Evolutionary conservation across 2,113 vertebrate genomes (phyloP), one percentile per base, ranked within the genome.

Genomic region (Petromus typicus): DNA sequence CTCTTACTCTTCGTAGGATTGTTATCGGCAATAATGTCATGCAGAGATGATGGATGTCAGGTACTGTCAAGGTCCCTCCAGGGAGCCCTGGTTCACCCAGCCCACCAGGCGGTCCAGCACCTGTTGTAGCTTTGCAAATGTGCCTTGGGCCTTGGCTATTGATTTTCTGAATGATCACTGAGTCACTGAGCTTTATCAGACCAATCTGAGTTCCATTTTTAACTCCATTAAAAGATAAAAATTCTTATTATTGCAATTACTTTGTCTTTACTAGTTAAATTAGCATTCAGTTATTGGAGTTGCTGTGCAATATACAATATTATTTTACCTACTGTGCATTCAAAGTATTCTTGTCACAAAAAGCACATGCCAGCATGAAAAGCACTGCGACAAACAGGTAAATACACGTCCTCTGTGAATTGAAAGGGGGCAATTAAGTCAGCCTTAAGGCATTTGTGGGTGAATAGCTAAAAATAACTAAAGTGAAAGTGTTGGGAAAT

Each of bases 211-310:
- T 98, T 98, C 97, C 96, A 51, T 51, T 51, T 51, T 51, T 51
- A 51, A 51, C 48, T 51, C 48, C 5, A 51, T 51, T 56, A 56
- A 56, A 56, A 56, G 11, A 56, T 56, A 98, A 98, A 94, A 97
- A 98, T 95, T 80, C 96, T 98, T 98, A 98, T 98, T 98, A 98
- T 98, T 98, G 95, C 98, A 98, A 98, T 98, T 98, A 98, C 0
- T 20, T 97, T 93, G 97, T 97, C 98, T 98, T 99, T 98, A 98
- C 97, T 98, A 98, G 98, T 99, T 98, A 98, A 99, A 98, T 98
- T 98, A 98, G 98, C 98, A 98, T 98, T 98, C 94, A 84, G 89
- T 98, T 98, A 97, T 98, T 98, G 97, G 96, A 97, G 97, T 97
- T 98, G 96, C 98, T 98, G 97, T 98, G 97, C 97, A 98, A 98